Evolutionary conservation across 2,888 invertebrate genomes (phyloP), one percentile per base, ranked within the genome.

Genomic region (Herminia tarsipennalis): DNA sequence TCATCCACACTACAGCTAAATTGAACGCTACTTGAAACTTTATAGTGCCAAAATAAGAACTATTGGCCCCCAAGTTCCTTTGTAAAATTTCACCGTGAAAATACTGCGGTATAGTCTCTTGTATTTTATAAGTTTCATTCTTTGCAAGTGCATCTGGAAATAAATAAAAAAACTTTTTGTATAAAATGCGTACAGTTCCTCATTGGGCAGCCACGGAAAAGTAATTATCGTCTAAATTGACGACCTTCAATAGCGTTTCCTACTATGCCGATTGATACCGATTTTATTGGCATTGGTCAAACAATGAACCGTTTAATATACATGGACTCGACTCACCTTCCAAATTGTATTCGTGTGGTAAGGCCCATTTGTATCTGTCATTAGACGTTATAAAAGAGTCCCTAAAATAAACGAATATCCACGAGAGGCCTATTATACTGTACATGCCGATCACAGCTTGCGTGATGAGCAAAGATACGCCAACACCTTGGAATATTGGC

Each of bases 21-120:
- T 97, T 97, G 85, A 98, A 97, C 1, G 97, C 96, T 55, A 97
- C 94, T 92, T 98, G 96, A 84, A 97, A 97, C 82, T 96, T 96
- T 46, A 96, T 93, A 4, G 93, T 93, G 16, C 95, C 94, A 41
- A 93, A 93, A 48, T 73, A 82, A 33, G 69, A 86, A 62, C 52
- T 85, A 70, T 68, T 76, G 32, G 76, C 73, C 25, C 61, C 88
- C 54, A 67, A 73, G 62, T 73, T 93, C 49, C 83, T 78, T 59
- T 96, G 96, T 38, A 97, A 86, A n/a, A 97, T 97, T 34, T 96
- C 94, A 5, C 95, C 95, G 80, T 95, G 96, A 68, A 97, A 96
- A 76, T 97, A 98, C 78, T 96, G 96, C 2, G 97, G 95, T 49
- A 97, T 92, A 0, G 96, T 96, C 70, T 96, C 95, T 29, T 95